A percentile compares a stretch with the other conserved stretches of the same genome.
These are phyloP conservation scores for Leptodactylus fuscus DNA, from an alignment of 2,113 vertebrate genomes.

Conservation along the genomic window DNA sequence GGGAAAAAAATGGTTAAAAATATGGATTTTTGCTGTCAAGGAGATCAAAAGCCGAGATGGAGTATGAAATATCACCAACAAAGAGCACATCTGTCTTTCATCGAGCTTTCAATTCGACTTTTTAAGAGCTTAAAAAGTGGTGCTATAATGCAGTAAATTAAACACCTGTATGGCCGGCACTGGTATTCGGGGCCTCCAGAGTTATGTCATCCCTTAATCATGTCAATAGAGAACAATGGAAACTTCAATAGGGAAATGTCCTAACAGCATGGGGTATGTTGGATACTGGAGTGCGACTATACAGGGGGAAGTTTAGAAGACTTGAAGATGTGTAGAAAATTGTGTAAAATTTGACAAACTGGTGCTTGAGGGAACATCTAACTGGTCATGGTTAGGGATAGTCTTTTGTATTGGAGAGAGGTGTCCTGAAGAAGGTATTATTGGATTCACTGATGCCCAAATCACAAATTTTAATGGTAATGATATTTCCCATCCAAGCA, in stretches of 20 bases:
- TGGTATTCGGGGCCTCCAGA: background rate
- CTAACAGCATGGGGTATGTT: background rate
- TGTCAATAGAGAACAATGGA: background rate
- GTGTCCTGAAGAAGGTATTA: no score
- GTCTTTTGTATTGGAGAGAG: no score
- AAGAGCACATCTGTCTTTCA: conserved; percentile 51
- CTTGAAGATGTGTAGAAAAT: background rate
- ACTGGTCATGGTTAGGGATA: no score
- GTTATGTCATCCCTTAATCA: background rate
- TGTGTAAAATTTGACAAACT: background rate
- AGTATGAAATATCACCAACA: conserved; percentile 45
- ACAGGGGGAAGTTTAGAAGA: background rate
- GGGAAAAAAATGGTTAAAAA: conserved; percentile 29
- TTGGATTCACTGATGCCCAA: no score
- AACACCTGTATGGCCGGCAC: background rate
- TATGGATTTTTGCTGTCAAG: conserved; percentile 48
- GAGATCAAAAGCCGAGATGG: conserved; percentile 53
- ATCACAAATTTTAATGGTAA: no score
- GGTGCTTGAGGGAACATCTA: no score
- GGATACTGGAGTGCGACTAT: background rate
- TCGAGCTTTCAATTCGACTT: conserved; percentile 22
- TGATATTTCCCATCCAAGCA: no score
- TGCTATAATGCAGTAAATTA: conserved; percentile 30
- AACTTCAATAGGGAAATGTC: background rate
- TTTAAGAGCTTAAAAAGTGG: conserved; percentile 28